Conservation (phyloP, 2,888 invertebrate species). For the Cheilosia vernalis region DNA sequence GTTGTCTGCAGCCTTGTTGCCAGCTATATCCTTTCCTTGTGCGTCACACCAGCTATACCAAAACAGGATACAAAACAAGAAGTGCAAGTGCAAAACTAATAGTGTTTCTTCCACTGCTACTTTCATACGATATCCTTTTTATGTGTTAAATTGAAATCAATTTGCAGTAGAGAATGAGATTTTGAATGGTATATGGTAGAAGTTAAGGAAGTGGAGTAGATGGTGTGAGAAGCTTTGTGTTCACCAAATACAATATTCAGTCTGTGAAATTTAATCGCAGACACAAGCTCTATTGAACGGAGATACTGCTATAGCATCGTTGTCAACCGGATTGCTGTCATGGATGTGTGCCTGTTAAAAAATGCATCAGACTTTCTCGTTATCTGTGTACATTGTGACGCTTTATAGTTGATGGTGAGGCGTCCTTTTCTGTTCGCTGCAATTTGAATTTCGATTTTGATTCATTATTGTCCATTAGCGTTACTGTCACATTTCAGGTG, state of each 20-base stretch:
- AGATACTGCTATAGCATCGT: slow-evolving; percentile 14
- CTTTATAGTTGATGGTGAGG: slow-evolving; percentile 15
- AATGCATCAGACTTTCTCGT: slow-evolving; percentile 48
- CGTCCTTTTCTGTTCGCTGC: background rate
- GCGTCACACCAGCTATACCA: background rate
- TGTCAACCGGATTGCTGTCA: slow-evolving; percentile 14
- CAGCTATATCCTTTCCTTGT: background rate
- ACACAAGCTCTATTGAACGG: slow-evolving; percentile 9
- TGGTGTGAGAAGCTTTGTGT: background rate
- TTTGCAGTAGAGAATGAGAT: slow-evolving; percentile 62
- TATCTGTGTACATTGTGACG: slow-evolving; percentile 23
- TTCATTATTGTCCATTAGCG: background rate
- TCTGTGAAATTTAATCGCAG: slow-evolving; percentile 35
- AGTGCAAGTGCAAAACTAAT: slow-evolving; percentile 30
- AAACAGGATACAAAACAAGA: slow-evolving; percentile 31
- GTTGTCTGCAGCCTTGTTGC: slow-evolving; percentile 47
- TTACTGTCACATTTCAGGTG: background rate
- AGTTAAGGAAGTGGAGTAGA: slow-evolving; percentile 48
- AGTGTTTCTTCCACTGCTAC: background rate
- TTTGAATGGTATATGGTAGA: slow-evolving; percentile 51
- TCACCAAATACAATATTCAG: slow-evolving; percentile 48
- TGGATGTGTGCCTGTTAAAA: slow-evolving; percentile 22
- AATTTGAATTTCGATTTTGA: slow-evolving; percentile 1
- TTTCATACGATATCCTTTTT: slow-evolving; percentile 58
- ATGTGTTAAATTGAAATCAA: slow-evolving; percentile 75